Conservation (phyloP, 2,797 vertebrate genomes). For the Sebastes aleutianus region DNA sequence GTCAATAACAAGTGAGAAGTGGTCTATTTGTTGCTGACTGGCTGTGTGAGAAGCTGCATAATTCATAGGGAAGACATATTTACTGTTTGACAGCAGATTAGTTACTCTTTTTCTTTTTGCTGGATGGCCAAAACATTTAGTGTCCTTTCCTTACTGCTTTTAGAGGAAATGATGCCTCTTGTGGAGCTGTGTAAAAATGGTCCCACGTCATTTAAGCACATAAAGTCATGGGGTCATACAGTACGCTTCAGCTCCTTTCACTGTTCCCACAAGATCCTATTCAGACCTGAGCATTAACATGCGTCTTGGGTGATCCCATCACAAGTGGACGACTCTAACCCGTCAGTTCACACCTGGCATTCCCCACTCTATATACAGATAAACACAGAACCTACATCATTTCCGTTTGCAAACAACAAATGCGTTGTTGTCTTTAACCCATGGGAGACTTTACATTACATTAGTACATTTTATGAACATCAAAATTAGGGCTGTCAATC, state of each 20-base stretch:
- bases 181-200: no score
- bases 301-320: no score
- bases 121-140: not conserved
- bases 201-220: not conserved
- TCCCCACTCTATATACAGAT: no score
- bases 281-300: no score
- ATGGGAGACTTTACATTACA: no score
- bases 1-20: not conserved
- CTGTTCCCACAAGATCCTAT: not conserved
- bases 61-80: constrained; percentile 3
- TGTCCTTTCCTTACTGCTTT: not conserved
- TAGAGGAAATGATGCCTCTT: not conserved
- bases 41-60: not conserved
- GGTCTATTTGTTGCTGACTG: not conserved
- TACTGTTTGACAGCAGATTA: not conserved
- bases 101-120: not conserved
- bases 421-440: no score
- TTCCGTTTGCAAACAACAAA: no score
- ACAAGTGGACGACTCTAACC: no score
- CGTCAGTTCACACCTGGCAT: no score
- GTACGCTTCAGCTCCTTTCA: not conserved
- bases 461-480: no score
- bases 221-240: not conserved
- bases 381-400: no score
- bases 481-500: no score